Percentiles rank a stretch among this genome's conserved stretches.
phyloP scores from a whole-genome alignment of 2,797 vertebrate genomes.

The Mallotus villosus region DNA sequence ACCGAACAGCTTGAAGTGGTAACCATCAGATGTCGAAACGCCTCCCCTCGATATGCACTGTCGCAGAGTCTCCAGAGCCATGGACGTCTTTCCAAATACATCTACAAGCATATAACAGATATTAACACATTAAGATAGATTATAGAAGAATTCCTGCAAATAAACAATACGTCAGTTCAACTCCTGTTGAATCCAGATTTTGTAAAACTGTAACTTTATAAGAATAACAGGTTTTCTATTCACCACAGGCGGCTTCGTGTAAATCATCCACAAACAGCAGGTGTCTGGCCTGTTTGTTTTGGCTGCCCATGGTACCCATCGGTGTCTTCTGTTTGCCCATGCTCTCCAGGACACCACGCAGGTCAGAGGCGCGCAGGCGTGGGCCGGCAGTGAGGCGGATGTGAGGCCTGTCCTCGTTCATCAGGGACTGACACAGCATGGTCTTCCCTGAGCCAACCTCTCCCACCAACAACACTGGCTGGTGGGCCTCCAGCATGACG shows the following conservation, averaged over 20 bases:
- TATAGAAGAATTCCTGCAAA: neutral
- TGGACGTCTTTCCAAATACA: conserved; percentile 63
- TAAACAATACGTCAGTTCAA: neutral
- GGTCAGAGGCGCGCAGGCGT: conserved; percentile 57
- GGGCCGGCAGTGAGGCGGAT: conserved; percentile 60
- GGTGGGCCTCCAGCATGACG: conserved; percentile 70
- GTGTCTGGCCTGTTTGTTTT: conserved; percentile 35
- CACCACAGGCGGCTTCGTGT: conserved; percentile 62
- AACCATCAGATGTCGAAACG: conserved; percentile 56
- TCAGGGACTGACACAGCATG: conserved; percentile 68
- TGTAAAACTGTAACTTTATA: neutral
- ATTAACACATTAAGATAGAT: neutral
- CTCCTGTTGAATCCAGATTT: neutral
- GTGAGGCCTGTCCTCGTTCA: conserved; percentile 64
- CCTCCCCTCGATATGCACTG: conserved; percentile 76
- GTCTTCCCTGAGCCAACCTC: conserved; percentile 81
- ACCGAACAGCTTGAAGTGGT: conserved; percentile 63
- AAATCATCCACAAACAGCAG: conserved; percentile 68
- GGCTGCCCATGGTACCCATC: conserved; percentile 2
- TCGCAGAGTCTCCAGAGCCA: conserved; percentile 78
- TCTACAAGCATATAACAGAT: conserved; percentile 63
- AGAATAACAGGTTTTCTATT: conserved; percentile 27
- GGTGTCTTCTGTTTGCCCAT: conserved; percentile 29
- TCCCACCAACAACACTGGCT: conserved; percentile 79
- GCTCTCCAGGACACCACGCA: conserved; percentile 66